phyloP scores from a whole-genome alignment of 35 echinoderm and acorn worm species.

The Eucidaris tribuloides region DNA sequence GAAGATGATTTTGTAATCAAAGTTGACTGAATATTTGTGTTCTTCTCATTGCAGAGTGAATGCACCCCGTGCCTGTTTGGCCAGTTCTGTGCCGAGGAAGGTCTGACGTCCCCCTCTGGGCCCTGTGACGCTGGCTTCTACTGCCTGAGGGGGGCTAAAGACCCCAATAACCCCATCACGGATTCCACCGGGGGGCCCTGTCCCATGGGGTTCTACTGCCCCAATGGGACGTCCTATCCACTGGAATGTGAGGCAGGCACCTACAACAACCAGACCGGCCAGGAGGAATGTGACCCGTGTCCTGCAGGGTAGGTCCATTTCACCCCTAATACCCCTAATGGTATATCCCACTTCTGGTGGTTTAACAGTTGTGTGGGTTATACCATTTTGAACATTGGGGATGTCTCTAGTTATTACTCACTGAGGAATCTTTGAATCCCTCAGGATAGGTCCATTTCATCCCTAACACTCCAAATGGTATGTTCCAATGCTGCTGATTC shows the following conservation, averaged over 20 bases:
- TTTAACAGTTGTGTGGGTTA: no score
- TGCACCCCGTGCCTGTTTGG: slow-evolving; percentile 87
- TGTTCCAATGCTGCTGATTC: no score
- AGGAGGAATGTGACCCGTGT: slow-evolving; percentile 78
- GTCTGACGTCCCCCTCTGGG: slow-evolving; percentile 65
- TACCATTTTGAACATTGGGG: no score
- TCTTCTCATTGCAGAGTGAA: slow-evolving; percentile 84
- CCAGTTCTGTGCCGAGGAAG: slow-evolving; percentile 68
- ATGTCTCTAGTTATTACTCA: no score
- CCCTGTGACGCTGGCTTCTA: slow-evolving; percentile 90
- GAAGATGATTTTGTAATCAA: no score
- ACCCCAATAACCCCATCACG: slow-evolving; percentile 76
- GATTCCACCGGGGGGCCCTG: slow-evolving; percentile 86
- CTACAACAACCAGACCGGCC: slow-evolving; percentile 79
- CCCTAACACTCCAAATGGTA: no score
- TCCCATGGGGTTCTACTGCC: slow-evolving; percentile 80
- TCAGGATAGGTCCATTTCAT: no score
- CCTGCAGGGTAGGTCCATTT: slow-evolving; percentile 71
- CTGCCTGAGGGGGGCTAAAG: slow-evolving; percentile 77
- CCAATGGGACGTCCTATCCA: slow-evolving; percentile 88
- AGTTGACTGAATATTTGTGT: no score
- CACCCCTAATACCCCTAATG: no score
- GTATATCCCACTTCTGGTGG: no score
- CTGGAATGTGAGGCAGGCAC: slow-evolving; percentile 84
- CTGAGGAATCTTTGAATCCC: no score